Conservation (phyloP, 2,888 invertebrate genomes). For the Lobophora halterata region DNA sequence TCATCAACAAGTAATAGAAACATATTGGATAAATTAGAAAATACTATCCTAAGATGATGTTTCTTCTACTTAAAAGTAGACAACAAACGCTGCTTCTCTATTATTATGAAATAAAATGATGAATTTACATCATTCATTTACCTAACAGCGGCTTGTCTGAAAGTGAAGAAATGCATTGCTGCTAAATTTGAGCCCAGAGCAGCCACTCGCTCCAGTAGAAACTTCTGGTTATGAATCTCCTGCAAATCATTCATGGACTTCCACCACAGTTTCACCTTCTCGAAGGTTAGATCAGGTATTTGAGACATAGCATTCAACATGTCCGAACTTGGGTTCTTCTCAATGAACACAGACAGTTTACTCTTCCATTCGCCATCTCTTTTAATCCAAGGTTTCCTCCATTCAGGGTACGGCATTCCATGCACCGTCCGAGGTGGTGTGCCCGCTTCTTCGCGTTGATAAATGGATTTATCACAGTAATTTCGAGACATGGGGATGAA, state of each 20-base stretch:
- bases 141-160: slow-evolving; percentile 88
- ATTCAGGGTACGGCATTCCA: slow-evolving; percentile 75
- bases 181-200: slow-evolving; percentile 90
- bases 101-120: no score
- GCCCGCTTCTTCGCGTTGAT: slow-evolving; percentile 63
- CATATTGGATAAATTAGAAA: no score
- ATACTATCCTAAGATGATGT: no score
- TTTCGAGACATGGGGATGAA: slow-evolving; percentile 42
- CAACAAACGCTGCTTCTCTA: no score
- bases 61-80: no score
- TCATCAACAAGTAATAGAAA: no score
- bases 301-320: slow-evolving; percentile 67
- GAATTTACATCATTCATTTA: slow-evolving; percentile 32
- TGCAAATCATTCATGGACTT: slow-evolving; percentile 61
- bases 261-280: slow-evolving; percentile 81
- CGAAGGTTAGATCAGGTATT: slow-evolving; percentile 75
- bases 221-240: slow-evolving; percentile 82
- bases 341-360: slow-evolving; percentile 79
- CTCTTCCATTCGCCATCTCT: slow-evolving; percentile 80
- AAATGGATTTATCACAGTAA: slow-evolving; percentile 61
- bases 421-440: slow-evolving; percentile 49
- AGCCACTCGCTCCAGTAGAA: slow-evolving; percentile 79
- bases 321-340: slow-evolving; percentile 63
- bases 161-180: slow-evolving; percentile 91
- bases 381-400: slow-evolving; percentile 83